Evolutionary conservation across 2,113 vertebrate species (phyloP).

Genomic region (Phalacrocorax aristotelis): DNA sequence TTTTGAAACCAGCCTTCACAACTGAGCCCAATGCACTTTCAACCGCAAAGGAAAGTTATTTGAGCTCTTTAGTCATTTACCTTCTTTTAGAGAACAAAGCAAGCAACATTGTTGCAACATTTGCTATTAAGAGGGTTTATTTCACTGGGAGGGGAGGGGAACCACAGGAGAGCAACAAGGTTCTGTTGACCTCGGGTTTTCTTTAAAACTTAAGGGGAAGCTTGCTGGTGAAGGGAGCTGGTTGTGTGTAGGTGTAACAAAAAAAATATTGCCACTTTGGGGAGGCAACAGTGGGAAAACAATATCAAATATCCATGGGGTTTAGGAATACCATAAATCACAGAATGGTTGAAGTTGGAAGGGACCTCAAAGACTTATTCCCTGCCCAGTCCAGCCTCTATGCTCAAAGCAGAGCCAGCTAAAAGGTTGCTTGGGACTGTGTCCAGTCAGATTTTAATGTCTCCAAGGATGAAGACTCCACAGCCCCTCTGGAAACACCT

Average conservation of each 20-base stretch:
- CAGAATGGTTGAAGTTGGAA: not conserved
- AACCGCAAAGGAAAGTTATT: not conserved
- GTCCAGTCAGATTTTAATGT: not conserved
- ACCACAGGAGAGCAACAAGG: not conserved
- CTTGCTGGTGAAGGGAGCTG: not conserved
- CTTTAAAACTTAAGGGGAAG: not conserved
- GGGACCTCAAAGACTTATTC: not conserved
- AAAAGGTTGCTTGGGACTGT: not conserved
- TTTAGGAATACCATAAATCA: not conserved
- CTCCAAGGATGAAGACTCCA: not conserved
- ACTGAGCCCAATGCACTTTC: not conserved
- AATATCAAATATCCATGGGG: not conserved
- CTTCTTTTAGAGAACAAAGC: not conserved
- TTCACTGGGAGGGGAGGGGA: not conserved
- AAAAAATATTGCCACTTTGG: not conserved
- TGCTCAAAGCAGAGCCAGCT: not conserved
- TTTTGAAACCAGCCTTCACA: not conserved
- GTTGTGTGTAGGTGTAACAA: not conserved
- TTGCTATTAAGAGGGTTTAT: not conserved
- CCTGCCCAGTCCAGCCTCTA: not conserved
- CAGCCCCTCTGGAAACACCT: not conserved
- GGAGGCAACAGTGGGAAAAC: not conserved
- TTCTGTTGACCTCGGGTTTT: not conserved
- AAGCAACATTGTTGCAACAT: not conserved
- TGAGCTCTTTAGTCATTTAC: not conserved